Conservation (phyloP, 2,888 invertebrate species). For the Aporophyla nigra region DNA sequence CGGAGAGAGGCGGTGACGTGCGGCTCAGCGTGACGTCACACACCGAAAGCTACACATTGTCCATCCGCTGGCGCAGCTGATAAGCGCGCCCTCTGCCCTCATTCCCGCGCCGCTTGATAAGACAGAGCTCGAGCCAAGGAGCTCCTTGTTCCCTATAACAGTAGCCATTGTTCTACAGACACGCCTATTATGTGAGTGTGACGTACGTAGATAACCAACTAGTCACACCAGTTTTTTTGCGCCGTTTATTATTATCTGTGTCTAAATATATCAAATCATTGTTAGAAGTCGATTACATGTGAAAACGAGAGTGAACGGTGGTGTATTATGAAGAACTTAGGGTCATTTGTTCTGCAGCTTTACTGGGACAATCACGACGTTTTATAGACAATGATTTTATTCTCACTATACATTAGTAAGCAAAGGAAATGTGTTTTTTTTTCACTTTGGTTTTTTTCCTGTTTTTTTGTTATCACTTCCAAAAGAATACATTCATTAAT, state of each 20-base stretch:
- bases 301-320: constrained; percentile 37
- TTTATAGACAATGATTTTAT: constrained; percentile 15
- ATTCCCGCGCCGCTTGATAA: neutral
- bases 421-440: neutral
- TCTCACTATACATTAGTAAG: neutral
- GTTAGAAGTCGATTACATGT: constrained; percentile 34
- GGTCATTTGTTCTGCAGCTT: constrained; percentile 1
- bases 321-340: neutral
- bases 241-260: constrained; percentile 17
- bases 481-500: neutral
- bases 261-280: constrained; percentile 39
- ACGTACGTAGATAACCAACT: constrained; percentile 25
- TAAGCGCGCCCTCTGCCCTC: constrained; percentile 36
- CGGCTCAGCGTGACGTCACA: constrained; percentile 16
- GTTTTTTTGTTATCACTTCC: no score
- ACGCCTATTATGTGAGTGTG: constrained; percentile 33
- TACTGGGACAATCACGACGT: neutral
- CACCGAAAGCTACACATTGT: neutral
- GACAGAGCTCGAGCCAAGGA: neutral
- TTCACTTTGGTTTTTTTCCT: no score
- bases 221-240: constrained; percentile 35
- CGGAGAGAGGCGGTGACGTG: neutral
- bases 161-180: constrained; percentile 23
- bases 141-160: constrained; percentile 9
- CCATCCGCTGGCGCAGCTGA: constrained; percentile 1